Conservation (phyloP, 1,140 invertebrate genomes). For the Adelges cooleyi region DNA sequence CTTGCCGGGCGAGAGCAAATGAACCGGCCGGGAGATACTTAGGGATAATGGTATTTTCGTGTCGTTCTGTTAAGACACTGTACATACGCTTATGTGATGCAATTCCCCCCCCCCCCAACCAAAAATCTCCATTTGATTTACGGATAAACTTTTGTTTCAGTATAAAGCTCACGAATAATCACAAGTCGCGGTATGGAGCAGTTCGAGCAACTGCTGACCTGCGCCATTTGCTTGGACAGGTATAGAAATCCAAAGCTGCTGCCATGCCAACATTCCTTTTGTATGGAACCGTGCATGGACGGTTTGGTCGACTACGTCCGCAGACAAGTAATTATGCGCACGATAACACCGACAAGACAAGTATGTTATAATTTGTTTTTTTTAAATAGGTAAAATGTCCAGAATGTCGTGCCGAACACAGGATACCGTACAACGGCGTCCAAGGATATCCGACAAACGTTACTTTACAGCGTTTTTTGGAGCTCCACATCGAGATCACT, state of each 20-base stretch:
- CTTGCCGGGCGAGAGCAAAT: too few species aligned
- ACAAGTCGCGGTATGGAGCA: constrained; percentile 64
- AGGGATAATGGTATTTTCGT: too few species aligned
- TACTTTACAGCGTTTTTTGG: constrained; percentile 86
- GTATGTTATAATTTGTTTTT: not conserved
- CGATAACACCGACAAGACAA: not conserved
- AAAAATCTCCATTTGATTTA: too few species aligned
- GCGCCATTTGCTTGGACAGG: constrained; percentile 93
- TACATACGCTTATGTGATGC: too few species aligned
- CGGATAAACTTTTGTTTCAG: too few species aligned
- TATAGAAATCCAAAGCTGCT: constrained; percentile 93
- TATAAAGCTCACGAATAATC: too few species aligned
- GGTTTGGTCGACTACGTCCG: constrained; percentile 89
- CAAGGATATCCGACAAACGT: constrained; percentile 93
- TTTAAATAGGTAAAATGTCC: constrained; percentile 84
- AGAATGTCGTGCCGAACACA: constrained; percentile 94
- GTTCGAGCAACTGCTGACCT: constrained; percentile 94
- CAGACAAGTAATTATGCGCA: constrained; percentile 55
- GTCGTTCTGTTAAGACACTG: too few species aligned
- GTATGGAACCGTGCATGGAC: constrained; percentile 96
- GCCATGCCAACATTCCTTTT: constrained; percentile 99
- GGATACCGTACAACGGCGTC: constrained; percentile 91
- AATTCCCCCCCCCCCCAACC: too few species aligned
- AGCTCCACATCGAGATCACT: constrained; percentile 87
- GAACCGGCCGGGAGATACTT: too few species aligned